Base-by-base conservation (phyloP, 1,140 invertebrate genomes). In the Ceratosolen fusciceps region DNA sequence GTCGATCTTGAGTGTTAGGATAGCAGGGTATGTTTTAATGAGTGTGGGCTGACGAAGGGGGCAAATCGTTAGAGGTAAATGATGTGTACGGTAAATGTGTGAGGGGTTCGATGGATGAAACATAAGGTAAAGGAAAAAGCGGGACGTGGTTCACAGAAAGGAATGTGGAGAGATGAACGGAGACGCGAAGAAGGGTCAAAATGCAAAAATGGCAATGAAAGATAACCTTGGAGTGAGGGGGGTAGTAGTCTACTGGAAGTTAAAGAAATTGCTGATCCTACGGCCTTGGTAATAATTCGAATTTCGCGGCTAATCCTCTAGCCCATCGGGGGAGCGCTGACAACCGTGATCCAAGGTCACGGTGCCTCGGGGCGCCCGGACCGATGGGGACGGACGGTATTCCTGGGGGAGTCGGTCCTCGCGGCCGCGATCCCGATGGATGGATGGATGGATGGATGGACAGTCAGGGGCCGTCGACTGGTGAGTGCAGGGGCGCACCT, bases 331-430 rank as follows among this genome's bases (percentile, higher is more conserved):
- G 78, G 84, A n/a, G n/a, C n/a, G 82, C 85, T 88, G 88, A 88
- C 88, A 89, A 84, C 73, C 75, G 49, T 0, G n/a, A n/a, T 37
- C 87, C 88, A 90, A 90, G 89, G 89, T 90, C 89, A 90, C 86
- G 85, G 82, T 14, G 37, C 12, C 34, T 26, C n/a, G 26, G 7
- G 26, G 16, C n/a, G n/a, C 60, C 37, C 31, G 7, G n/a, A 21
- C 16, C 49, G 43, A 10, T 29, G 31, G 62, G 47, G 34, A 54
- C 37, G 47, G 34, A 54, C 37, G 31, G 54, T 77, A 52, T 54
- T 39, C 49, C n/a, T n/a, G 0, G 21, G 39, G 21, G 39, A 21
- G 52, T 58, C 54, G 19, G 2, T 29, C 34, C 9, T 39, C 34
- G 19, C 19, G 16, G 9, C 10, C 24, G 26, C 0, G 2, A 29